phyloP scores from a whole-genome alignment of 2,797 vertebrate genomes.

The Epinephelus malabaricus region DNA sequence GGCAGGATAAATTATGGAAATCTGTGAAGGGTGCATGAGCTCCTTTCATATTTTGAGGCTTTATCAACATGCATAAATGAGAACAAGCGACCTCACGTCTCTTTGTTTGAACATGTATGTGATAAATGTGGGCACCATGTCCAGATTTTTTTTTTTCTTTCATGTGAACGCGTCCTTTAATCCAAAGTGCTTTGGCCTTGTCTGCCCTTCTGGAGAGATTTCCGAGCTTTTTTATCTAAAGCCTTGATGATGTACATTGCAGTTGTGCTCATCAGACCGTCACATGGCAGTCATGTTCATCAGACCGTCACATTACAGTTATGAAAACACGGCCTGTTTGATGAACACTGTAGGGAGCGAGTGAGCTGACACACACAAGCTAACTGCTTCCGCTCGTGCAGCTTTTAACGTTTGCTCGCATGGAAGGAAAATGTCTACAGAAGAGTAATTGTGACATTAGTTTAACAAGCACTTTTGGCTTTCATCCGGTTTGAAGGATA shows the following conservation, averaged over 20 bases:
- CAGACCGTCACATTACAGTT: conserved; percentile 35
- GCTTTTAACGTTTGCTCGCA: conserved; percentile 42
- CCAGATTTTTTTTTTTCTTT: background rate
- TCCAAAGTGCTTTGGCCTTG: conserved; percentile 30
- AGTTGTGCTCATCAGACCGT: conserved; percentile 49
- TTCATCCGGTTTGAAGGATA: conserved; percentile 59
- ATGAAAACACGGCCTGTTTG: conserved; percentile 53
- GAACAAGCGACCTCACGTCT: background rate
- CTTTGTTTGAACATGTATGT: background rate
- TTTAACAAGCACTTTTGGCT: conserved; percentile 68
- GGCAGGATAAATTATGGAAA: background rate
- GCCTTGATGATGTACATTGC: conserved; percentile 37
- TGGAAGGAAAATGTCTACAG: conserved; percentile 32
- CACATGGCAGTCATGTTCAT: conserved; percentile 46
- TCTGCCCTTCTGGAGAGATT: conserved; percentile 25
- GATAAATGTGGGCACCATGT: conserved; percentile 1
- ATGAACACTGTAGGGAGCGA: conserved; percentile 37
- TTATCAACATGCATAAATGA: background rate
- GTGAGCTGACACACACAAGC: conserved; percentile 11
- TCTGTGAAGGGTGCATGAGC: background rate
- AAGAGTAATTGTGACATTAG: conserved; percentile 62
- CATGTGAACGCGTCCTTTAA: conserved; percentile 25
- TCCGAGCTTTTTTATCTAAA: conserved; percentile 46
- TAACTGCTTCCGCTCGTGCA: conserved; percentile 24
- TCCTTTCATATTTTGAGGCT: background rate